These are phyloP conservation scores for Macrosoma leucophasiata DNA, from an alignment of 2,888 invertebrate species.

Conservation along the genomic window DNA sequence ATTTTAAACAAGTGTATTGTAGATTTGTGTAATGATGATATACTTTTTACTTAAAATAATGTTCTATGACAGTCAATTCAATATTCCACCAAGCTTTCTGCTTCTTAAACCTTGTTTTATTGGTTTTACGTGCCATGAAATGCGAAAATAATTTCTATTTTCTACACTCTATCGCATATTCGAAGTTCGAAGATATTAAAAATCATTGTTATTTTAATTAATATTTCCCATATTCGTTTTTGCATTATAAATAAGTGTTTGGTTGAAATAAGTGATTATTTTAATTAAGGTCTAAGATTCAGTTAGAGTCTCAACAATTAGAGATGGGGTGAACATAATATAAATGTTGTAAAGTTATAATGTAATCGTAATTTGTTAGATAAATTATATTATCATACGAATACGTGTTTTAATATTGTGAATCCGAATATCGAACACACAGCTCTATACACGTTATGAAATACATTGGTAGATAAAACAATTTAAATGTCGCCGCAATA, in stretches of 20 bases:
- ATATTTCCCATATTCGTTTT: slow-evolving; percentile 2
- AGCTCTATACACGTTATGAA: too few relatives aligned
- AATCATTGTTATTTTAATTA: slow-evolving; percentile 6
- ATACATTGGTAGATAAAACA: too few relatives aligned
- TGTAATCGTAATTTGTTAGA: slow-evolving; percentile 5
- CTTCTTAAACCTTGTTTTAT: slow-evolving; percentile 43
- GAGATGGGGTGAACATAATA: slow-evolving; percentile 40
- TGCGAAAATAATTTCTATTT: slow-evolving; percentile 43
- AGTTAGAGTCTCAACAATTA: slow-evolving; percentile 33
- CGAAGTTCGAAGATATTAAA: slow-evolving; percentile 23
- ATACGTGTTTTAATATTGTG: too few relatives aligned
- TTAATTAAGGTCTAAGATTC: slow-evolving; percentile 35
- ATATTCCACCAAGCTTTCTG: too few relatives aligned
- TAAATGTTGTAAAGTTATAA: slow-evolving; percentile 16
- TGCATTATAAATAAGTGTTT: slow-evolving; percentile 15
- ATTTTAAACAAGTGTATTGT: too few relatives aligned
- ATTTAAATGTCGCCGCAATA: too few relatives aligned
- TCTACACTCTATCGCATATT: slow-evolving; percentile 70
- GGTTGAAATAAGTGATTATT: slow-evolving; percentile 33
- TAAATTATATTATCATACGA: too few relatives aligned
- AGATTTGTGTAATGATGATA: too few relatives aligned
- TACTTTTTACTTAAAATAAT: too few relatives aligned
- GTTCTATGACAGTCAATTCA: too few relatives aligned
- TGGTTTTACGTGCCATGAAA: slow-evolving; percentile 52
- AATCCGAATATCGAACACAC: too few relatives aligned